Evolutionary conservation across 2,113 vertebrate species (phyloP).

Genomic region (Nicator chloris): DNA sequence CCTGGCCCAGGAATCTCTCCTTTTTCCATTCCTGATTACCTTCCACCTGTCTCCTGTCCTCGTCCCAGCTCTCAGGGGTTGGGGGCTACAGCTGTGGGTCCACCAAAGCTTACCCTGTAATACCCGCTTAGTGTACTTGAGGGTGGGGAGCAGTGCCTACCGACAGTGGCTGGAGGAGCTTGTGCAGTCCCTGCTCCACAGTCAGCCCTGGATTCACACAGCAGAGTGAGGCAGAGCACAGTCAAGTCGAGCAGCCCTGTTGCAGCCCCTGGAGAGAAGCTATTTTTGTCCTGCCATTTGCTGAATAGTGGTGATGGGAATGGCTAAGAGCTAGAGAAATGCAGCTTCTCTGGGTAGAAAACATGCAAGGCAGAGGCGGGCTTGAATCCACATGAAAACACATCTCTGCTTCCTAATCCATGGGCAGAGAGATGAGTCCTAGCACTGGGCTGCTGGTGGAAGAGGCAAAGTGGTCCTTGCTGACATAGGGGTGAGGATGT

Average conservation of each 20-base stretch:
- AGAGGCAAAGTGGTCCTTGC: background rate
- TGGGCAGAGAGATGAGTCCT: background rate
- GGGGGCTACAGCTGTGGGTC: background rate
- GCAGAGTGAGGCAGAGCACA: background rate
- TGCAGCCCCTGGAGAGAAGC: conserved; percentile 15
- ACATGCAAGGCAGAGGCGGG: background rate
- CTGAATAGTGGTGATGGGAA: background rate
- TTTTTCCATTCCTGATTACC: background rate
- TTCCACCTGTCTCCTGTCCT: background rate
- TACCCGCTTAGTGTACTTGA: background rate
- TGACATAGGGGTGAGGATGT: background rate
- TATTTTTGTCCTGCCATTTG: conserved; percentile 31
- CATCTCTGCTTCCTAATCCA: background rate
- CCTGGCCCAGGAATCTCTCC: background rate
- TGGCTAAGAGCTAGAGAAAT: background rate
- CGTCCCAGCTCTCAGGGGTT: background rate
- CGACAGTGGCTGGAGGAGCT: background rate
- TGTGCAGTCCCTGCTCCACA: background rate
- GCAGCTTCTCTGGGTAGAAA: background rate
- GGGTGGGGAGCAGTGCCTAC: background rate
- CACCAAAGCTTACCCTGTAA: background rate
- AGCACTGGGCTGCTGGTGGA: background rate
- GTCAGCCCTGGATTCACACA: background rate
- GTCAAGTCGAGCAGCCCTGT: background rate
- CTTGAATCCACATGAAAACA: background rate